Percentiles rank a stretch among this genome's conserved stretches.
phyloP scores from a whole-genome alignment of 2,888 invertebrate species.

The Labia minor region DNA sequence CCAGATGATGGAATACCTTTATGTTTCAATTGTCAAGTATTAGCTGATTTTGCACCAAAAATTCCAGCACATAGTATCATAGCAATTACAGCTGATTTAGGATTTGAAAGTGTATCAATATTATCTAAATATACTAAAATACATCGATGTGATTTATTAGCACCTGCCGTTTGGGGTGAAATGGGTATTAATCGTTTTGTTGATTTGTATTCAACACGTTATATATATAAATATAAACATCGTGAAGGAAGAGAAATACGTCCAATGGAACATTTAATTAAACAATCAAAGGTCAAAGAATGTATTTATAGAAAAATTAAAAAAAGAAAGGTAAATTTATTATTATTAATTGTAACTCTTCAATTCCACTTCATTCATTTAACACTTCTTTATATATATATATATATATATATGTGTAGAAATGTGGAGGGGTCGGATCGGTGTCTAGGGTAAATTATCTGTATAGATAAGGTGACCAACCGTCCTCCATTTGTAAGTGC shows the following conservation, averaged over 20 bases:
- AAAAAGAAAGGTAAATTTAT: neutral
- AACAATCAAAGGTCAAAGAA: neutral
- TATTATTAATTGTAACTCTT: too few relatives aligned
- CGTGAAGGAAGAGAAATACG: neutral
- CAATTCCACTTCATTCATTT: too few relatives aligned
- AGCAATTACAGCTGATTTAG: slow-evolving; percentile 47
- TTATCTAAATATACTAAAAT: slow-evolving; percentile 40
- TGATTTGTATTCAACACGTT: neutral
- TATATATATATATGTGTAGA: too few relatives aligned
- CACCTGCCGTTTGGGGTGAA: slow-evolving; percentile 55
- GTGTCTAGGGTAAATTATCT: too few relatives aligned
- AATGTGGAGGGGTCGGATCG: too few relatives aligned
- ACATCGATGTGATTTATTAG: slow-evolving; percentile 41
- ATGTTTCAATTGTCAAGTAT: slow-evolving; percentile 46
- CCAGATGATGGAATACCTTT: slow-evolving; percentile 42
- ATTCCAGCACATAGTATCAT: slow-evolving; percentile 42
- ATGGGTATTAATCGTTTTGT: slow-evolving; percentile 30
- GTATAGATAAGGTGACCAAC: too few relatives aligned
- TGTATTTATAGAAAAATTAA: neutral
- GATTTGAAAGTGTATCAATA: slow-evolving; percentile 38
- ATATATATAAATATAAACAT: neutral
- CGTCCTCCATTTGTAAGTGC: too few relatives aligned
- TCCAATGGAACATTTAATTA: neutral
- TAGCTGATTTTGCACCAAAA: slow-evolving; percentile 37
- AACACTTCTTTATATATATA: too few relatives aligned